phyloP scores from a whole-genome alignment of 2,888 invertebrate species.

The Caenorhabditis angaria region DNA sequence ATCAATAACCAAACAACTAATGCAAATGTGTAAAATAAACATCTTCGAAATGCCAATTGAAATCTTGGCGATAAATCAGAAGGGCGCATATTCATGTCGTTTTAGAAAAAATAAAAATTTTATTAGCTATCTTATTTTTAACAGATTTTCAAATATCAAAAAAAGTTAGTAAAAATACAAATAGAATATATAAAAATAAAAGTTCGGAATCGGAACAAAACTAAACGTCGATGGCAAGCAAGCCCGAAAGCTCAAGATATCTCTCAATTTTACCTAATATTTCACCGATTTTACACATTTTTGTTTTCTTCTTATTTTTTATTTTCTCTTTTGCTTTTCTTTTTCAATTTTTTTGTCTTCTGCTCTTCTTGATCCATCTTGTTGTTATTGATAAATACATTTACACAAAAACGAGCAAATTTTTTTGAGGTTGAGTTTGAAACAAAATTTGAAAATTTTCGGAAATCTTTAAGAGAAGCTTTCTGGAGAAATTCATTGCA shows the following conservation, averaged over 20 bases:
- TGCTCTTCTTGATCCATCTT: constrained; percentile 6
- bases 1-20: constrained; percentile 56
- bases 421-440: background rate
- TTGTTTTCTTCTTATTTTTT: background rate
- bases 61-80: constrained; percentile 60
- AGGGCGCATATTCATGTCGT: too few relatives aligned
- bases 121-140: too few relatives aligned
- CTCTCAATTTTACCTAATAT: background rate
- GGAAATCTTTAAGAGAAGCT: too few relatives aligned
- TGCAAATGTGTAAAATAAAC: constrained; percentile 60
- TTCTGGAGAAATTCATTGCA: too few relatives aligned
- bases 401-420: background rate
- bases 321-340: background rate
- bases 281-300: background rate
- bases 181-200: background rate
- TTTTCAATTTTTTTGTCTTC: background rate
- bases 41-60: constrained; percentile 64
- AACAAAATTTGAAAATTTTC: too few relatives aligned
- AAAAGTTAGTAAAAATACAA: background rate
- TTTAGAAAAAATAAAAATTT: too few relatives aligned
- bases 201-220: background rate
- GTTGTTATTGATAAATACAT: constrained; percentile 6
- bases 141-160: background rate
- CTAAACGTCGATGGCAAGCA: constrained; percentile 2
- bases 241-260: background rate